Base-by-base conservation (phyloP, 2,113 vertebrate species). In the Suricata suricatta region DNA sequence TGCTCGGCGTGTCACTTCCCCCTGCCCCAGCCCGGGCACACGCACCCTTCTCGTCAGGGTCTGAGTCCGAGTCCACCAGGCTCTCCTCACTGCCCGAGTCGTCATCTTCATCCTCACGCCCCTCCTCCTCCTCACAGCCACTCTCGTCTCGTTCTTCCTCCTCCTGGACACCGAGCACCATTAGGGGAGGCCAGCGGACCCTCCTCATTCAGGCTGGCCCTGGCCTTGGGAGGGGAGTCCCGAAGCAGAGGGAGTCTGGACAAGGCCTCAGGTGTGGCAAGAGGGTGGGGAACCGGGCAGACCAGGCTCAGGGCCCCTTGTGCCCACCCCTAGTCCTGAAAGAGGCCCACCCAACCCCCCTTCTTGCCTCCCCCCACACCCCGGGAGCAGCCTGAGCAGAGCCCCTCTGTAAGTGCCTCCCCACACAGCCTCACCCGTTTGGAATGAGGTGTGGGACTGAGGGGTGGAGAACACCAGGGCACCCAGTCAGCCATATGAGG, bases 41-140 rank as follows among this genome's bases (percentile, higher is more conserved):
- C 47, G 54, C 95, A 99, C 99, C 99, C 99, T 99, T 99, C 97
- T 99, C 99, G 69, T 99, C 99, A 0, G 99, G 99, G 92, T 99
- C 99, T 0, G 99, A 99, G 96, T 99, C 99, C 0, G 99, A 99
- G 97, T 99, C 99, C 97, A 99, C 99, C 97, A 99, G 98, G 98
- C 99, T 99, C 97, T 99, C 99, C 19, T 99, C 99, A 1, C 99
- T 99, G 98, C 99, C 99, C 0, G 99, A 99, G 93, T 99, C 99
- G 90, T 99, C 99, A 5, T 99, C 99, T 17, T 99, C 99, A 47
- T 99, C 99, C 71, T 99, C 99, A 0, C 97, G 99, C 17, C 99
- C 99, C 60, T 99, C 99, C 29, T 99, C 99, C 63, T 99, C 99
- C 90, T 99, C 99, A 97, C 99, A 99, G 95, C 99, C 99, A 0